phyloP scores from a whole-genome alignment of 2,888 invertebrate genomes.

The Leptinotarsa tumamoca region DNA sequence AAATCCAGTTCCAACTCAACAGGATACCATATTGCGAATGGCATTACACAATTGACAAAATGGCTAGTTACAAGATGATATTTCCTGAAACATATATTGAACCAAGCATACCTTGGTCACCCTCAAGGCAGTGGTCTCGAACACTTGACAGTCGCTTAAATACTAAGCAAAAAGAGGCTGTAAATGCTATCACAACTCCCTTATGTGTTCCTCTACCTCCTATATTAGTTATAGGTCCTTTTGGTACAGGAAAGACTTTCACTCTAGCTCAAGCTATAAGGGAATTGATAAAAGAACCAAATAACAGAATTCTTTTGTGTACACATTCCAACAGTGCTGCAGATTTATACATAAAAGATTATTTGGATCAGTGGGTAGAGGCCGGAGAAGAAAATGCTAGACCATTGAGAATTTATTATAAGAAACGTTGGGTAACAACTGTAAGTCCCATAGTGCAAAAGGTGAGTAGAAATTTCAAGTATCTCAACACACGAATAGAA shows the following conservation, averaged over 20 bases:
- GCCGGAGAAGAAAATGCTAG: conserved; percentile 74
- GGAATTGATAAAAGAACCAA: conserved; percentile 73
- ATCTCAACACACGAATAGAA: too few species aligned
- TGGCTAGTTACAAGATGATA: conserved; percentile 77
- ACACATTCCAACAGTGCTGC: conserved; percentile 91
- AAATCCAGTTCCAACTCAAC: conserved; percentile 85
- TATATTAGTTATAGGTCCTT: conserved; percentile 80
- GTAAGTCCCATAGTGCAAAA: conserved; percentile 78
- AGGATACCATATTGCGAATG: conserved; percentile 86
- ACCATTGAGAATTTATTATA: conserved; percentile 84
- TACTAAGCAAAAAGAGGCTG: conserved; percentile 82
- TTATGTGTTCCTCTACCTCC: conserved; percentile 75
- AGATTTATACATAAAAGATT: conserved; percentile 86
- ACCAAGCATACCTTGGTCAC: conserved; percentile 77
- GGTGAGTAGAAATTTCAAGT: conserved; percentile 59
- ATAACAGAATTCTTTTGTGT: conserved; percentile 81
- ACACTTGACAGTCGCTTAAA: conserved; percentile 76
- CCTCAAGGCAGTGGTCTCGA: conserved; percentile 77
- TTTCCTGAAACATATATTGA: conserved; percentile 73
- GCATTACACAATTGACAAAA: conserved; percentile 84
- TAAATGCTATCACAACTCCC: conserved; percentile 80
- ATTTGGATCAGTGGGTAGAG: conserved; percentile 82
- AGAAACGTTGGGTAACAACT: conserved; percentile 82
- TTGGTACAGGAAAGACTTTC: conserved; percentile 90
- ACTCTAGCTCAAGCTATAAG: conserved; percentile 82